phyloP scores from a whole-genome alignment of 2,113 vertebrate species.

The Equus quagga region DNA sequence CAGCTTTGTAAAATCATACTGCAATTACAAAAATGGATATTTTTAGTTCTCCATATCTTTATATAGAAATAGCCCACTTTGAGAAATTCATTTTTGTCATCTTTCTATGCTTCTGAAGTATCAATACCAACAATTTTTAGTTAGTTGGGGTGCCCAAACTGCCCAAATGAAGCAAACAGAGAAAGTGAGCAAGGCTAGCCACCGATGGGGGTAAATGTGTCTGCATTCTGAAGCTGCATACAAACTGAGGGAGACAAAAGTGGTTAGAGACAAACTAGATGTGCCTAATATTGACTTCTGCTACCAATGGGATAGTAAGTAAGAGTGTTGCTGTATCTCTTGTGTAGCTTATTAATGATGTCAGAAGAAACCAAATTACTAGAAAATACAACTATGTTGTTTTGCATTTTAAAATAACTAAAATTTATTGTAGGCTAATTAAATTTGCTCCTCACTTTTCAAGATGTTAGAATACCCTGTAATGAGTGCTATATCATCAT shows the following conservation, averaged over 20 bases:
- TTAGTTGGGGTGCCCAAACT: background rate
- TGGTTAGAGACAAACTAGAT: background rate
- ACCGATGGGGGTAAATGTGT: background rate
- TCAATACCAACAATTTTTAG: background rate
- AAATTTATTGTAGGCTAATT: background rate
- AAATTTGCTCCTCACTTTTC: background rate
- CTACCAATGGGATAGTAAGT: background rate
- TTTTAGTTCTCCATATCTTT: background rate
- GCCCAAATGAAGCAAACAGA: background rate
- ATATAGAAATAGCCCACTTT: background rate
- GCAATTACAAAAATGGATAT: background rate
- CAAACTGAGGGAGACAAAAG: background rate
- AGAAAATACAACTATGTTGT: background rate
- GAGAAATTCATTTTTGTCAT: background rate
- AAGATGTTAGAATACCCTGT: background rate
- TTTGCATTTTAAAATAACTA: background rate
- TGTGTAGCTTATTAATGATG: background rate
- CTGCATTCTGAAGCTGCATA: background rate
- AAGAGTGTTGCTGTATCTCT: background rate
- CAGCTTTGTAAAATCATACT: background rate
- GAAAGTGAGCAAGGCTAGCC: background rate
- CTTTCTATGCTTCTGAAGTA: background rate
- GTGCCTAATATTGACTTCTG: background rate
- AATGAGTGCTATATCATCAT: background rate
- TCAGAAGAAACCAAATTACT: constrained; percentile 7